phyloP scores from a whole-genome alignment of 2,113 vertebrate species.

The Ibidorhyncha struthersii region DNA sequence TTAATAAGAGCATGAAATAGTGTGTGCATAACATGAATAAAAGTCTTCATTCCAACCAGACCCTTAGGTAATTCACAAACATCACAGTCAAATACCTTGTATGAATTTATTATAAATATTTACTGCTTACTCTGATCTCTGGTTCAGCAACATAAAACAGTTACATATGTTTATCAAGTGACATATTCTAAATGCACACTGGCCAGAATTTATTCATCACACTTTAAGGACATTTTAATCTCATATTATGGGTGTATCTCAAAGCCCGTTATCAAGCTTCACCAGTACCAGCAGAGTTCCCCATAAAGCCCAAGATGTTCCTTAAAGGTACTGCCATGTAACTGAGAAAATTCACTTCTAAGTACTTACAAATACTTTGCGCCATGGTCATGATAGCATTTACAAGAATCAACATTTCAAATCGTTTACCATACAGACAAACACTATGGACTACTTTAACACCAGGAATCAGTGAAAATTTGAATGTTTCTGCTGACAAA shows the following conservation, averaged over 20 bases:
- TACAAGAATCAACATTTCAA: neutral
- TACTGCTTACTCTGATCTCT: neutral
- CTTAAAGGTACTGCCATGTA: neutral
- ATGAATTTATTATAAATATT: neutral
- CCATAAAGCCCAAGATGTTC: neutral
- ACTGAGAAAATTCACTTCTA: neutral
- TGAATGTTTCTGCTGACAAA: neutral
- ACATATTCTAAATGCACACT: neutral
- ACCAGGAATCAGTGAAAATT: neutral
- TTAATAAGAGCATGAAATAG: neutral
- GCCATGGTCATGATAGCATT: neutral
- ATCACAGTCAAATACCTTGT: neutral
- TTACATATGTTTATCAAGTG: neutral
- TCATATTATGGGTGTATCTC: neutral
- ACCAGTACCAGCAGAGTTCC: fast-evolving
- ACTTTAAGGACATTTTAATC: neutral
- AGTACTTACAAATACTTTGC: neutral
- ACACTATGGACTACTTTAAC: neutral
- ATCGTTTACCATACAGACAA: neutral
- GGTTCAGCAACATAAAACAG: neutral
- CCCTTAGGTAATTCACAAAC: neutral
- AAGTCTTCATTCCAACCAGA: neutral
- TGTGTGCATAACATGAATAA: neutral
- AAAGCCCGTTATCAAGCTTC: neutral
- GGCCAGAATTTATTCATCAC: neutral